These are phyloP conservation scores for Oreocharis arfaki DNA, from an alignment of 2,113 vertebrate genomes.

Conservation along the genomic window DNA sequence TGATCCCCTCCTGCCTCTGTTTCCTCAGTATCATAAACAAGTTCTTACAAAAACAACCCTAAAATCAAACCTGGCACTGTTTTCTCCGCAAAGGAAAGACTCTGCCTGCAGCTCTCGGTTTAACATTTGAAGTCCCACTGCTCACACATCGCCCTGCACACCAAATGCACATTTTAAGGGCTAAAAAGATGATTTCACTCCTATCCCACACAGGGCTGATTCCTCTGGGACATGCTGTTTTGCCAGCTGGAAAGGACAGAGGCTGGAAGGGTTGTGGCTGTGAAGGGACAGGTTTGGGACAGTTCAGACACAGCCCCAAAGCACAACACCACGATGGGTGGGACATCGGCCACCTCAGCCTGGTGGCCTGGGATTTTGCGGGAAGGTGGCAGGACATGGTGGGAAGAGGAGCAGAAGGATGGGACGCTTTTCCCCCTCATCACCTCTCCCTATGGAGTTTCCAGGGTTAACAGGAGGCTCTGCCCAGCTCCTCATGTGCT, in stretches of 20 bases:
- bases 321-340: background rate
- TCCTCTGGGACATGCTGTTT: fast-evolving
- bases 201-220: background rate
- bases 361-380: background rate
- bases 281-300: background rate
- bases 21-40: background rate
- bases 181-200: background rate
- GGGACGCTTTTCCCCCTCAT: background rate
- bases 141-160: background rate
- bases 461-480: background rate
- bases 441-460: fast-evolving
- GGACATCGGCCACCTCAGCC: conserved; percentile 39
- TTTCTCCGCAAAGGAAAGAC: background rate
- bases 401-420: conserved; percentile 5
- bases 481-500: background rate
- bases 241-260: background rate
- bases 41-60: background rate
- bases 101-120: background rate
- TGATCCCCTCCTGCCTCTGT: background rate
- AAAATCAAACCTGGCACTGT: background rate
- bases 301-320: background rate
- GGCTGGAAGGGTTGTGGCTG: background rate
- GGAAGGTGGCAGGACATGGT: conserved; percentile 11
- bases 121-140: background rate
- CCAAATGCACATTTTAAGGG: background rate